phyloP scores from a whole-genome alignment of 2,888 invertebrate genomes.

The Sicus ferrugineus region DNA sequence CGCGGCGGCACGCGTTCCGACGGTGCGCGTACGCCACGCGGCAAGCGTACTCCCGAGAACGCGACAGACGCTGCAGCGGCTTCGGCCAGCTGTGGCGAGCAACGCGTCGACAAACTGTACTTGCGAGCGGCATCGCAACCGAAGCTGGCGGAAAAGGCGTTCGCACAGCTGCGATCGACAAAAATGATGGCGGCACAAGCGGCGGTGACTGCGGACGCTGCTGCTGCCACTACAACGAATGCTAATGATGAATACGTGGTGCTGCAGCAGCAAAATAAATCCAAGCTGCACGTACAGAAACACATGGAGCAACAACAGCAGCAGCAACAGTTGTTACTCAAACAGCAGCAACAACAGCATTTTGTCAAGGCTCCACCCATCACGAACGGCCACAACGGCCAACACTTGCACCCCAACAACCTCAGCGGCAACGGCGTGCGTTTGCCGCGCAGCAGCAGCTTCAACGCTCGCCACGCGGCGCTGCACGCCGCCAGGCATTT shows the following conservation, averaged over 20 bases:
- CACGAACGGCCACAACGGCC: slow-evolving; percentile 58
- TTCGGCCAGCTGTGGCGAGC: slow-evolving; percentile 70
- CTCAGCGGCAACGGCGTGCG: slow-evolving; percentile 36
- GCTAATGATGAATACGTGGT: slow-evolving; percentile 59
- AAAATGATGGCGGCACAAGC: slow-evolving; percentile 41
- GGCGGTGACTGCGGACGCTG: background rate
- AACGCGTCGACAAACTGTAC: slow-evolving; percentile 77
- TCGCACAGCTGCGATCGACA: slow-evolving; percentile 62
- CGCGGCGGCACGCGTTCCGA: slow-evolving; percentile 75
- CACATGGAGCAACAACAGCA: slow-evolving; percentile 48
- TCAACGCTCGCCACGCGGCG: slow-evolving; percentile 51
- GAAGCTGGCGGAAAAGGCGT: slow-evolving; percentile 64
- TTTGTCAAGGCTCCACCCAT: slow-evolving; percentile 51
- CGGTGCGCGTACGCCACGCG: slow-evolving; percentile 69
- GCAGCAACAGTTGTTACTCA: slow-evolving; percentile 45
- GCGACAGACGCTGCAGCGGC: slow-evolving; percentile 47
- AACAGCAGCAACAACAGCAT: slow-evolving; percentile 45
- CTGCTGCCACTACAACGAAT: background rate
- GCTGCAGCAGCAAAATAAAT: slow-evolving; percentile 46
- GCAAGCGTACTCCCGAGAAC: slow-evolving; percentile 46
- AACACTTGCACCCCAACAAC: slow-evolving; percentile 55
- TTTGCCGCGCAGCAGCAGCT: slow-evolving; percentile 37
- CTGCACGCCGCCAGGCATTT: slow-evolving; percentile 52
- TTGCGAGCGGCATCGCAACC: slow-evolving; percentile 70
- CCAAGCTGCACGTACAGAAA: slow-evolving; percentile 45